Evolutionary conservation across 2,888 invertebrate genomes (phyloP), one percentile per base, ranked within the genome.

Genomic region (Troides aeacus): DNA sequence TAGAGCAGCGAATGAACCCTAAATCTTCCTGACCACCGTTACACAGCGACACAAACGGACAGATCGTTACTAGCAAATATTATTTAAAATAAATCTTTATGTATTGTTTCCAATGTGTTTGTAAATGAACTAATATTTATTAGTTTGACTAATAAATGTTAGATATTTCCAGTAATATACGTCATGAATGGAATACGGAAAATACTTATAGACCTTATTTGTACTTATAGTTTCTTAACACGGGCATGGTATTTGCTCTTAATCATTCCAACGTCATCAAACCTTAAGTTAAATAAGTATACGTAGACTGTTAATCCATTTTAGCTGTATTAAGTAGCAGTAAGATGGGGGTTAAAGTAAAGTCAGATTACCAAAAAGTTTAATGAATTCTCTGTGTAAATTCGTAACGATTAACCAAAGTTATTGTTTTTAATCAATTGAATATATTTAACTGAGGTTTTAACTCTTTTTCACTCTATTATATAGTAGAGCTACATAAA

Each of bases 11-110:
- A 70, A 71, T 73, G 69, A 72, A 75, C 75, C 77, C 78, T 79
- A 80, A 81, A 77, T 73, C 72, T 71, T 73, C 75, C 78, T 77
- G 79, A 81, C 76, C 76, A 78, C 83, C 78, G 82, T 82, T 84
- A 80, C 74, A 75, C 75, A 74, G 18, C 72, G 76, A 78, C 78
- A 73, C 74, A 72, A 77, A 78, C 71, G 73, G 77, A 79, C 21
- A 56, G 56, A 0, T 56, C 18, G 24, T n/a, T 58, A 2, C 7
- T 56, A 56, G 5, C n/a, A n/a, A n/a, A 53, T 53, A 53, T 53
- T n/a, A 1, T 53, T 53, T 4, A n/a, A 21, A 18, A 46, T 46
- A 15, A 46, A 46, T 46, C 46, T 46, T 0, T 15, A 46, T 15
- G 30, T 30, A 3, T 10, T 46, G 15, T 46, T 46, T 46, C 3